Base-by-base conservation (phyloP, 2,888 invertebrate genomes). In the Chrysopilus asiliformis region DNA sequence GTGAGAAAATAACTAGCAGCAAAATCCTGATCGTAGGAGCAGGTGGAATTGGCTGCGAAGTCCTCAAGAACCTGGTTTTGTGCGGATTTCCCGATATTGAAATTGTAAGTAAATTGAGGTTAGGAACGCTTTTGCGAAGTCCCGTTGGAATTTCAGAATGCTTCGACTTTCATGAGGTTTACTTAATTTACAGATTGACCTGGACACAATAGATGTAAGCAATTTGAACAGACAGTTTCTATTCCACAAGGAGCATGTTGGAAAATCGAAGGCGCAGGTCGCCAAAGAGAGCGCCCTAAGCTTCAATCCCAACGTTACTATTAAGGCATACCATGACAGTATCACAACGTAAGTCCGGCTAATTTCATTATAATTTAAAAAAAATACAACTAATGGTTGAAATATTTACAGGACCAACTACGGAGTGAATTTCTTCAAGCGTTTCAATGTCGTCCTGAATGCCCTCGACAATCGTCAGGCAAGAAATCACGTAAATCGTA, bases 201-300 rank as follows among this genome's bases (percentile, higher is more conserved):
- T 99, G 58, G 98, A 99, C 60, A 98, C 97, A 0, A 99, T 99
- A 58, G 98, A 99, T 67, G 85, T 99, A 39, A 95, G 95, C 67
- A 99, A 99, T 60, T 68, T 99, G 46, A 99, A 99, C 64, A 75
- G 98, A 25, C 98, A 99, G 62, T 99, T 99, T 63, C 66, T 99
- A n/a, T 99, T 99, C 56, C 86, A 93, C 56, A 89, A 90, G 53
- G 86, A 93, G 56, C 97, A 99, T 71, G 95, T 99, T 42, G 95
- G 95, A 3, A 90, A 90, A 60, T 86, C 97, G 0, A 99, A 99
- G 66, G 87, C 95, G 0, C 69, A 79, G 49, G 87, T 95, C 16
- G 95, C 95, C 0, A 75, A 75, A 46, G 86, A 91, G 59, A 90
- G 86, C 51, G 90, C 91, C 3, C 65, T 89, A 14, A 72, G 72